Percentiles rank a stretch among this genome's conserved stretches.
These are phyloP conservation scores for Cylloceria caligata DNA, from an alignment of 2,888 invertebrate species.

Conservation along the genomic window DNA sequence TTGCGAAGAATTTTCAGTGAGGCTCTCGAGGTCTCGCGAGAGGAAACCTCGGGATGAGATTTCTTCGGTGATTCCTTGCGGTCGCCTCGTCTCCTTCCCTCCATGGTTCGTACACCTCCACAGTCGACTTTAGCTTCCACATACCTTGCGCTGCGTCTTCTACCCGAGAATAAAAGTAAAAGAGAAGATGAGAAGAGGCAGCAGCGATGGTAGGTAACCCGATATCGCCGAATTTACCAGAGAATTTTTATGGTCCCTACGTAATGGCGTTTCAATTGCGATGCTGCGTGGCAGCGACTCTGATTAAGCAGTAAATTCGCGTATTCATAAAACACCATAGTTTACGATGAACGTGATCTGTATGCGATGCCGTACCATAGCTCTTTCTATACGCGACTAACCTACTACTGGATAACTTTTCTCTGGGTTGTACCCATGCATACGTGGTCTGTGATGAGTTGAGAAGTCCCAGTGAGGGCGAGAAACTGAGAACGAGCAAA, in stretches of 20 bases:
- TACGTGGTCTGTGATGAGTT: not conserved
- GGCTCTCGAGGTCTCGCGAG: constrained; percentile 10
- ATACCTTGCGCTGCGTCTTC: constrained; percentile 19
- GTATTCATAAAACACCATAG: constrained; percentile 78
- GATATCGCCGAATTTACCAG: constrained; percentile 77
- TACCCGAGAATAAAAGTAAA: constrained; percentile 42
- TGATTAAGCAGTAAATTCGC: constrained; percentile 82
- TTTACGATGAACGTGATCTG: constrained; percentile 75
- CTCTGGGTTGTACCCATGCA: not conserved
- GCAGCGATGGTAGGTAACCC: constrained; percentile 70
- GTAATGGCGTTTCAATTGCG: constrained; percentile 81
- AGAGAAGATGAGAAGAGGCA: constrained; percentile 51
- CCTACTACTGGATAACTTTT: constrained; percentile 24
- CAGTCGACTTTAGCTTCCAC: constrained; percentile 37
- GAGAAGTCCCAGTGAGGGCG: constrained; percentile 30
- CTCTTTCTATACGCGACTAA: constrained; percentile 16
- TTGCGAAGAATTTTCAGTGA: constrained; percentile 33
- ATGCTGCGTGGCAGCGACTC: constrained; percentile 73
- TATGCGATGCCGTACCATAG: constrained; percentile 51
- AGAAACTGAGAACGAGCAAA: not conserved
- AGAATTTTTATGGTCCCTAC: constrained; percentile 78
- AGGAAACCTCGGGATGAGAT: constrained; percentile 41
- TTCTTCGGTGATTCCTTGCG: constrained; percentile 42
- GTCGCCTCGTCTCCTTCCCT: not conserved
- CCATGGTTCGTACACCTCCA: constrained; percentile 41